Evolutionary conservation across 1,140 invertebrate genomes (phyloP).

Genomic region (Cydia amplana): DNA sequence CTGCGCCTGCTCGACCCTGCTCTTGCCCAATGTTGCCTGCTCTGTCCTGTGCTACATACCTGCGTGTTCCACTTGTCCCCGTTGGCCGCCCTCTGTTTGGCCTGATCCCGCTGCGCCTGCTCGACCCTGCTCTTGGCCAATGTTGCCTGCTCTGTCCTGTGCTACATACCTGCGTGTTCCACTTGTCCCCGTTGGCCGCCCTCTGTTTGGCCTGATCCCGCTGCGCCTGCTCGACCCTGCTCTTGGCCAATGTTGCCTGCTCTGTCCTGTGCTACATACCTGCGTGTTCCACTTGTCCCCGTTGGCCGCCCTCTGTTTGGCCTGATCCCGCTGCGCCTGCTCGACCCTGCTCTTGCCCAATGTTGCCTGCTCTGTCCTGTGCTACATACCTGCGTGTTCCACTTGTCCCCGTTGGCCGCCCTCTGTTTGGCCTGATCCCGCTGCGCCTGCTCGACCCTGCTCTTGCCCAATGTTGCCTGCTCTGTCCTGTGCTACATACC

Average conservation of each 20-base stretch:
- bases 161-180: no score
- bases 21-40: no score
- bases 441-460: constrained; percentile 84
- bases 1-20: no score
- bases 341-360: background rate
- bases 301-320: background rate
- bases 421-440: constrained; percentile 83
- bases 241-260: constrained; percentile 95
- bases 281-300: background rate
- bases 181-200: no score
- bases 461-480: constrained; percentile 93
- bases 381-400: background rate
- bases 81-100: no score
- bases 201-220: constrained; percentile 87
- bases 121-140: no score
- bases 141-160: no score
- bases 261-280: constrained; percentile 65
- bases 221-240: constrained; percentile 95
- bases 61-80: no score
- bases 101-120: no score
- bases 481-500: background rate
- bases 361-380: constrained; percentile 52
- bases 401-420: background rate
- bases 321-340: background rate
- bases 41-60: no score